Conservation (phyloP, 1,140 invertebrate species). For the Conus ventricosus region DNA sequence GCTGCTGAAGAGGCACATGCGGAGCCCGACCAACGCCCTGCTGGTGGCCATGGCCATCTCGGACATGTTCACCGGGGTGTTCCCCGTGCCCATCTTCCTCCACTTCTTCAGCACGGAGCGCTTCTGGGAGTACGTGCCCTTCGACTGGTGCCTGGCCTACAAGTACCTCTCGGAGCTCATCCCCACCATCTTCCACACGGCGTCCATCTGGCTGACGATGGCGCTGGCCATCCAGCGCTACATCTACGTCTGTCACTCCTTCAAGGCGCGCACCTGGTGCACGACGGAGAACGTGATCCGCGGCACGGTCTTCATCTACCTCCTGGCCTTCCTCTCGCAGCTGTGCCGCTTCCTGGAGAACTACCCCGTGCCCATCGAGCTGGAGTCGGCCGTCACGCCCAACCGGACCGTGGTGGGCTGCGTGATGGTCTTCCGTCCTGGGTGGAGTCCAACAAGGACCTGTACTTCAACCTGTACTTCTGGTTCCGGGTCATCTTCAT, state of each 20-base stretch:
- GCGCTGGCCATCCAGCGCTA: constrained; percentile 89
- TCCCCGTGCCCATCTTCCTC: constrained; percentile 89
- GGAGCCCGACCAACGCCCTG: constrained; percentile 83
- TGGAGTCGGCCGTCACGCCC: constrained; percentile 80
- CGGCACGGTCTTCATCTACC: constrained; percentile 84
- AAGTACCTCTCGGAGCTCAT: constrained; percentile 71
- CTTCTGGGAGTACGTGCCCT: constrained; percentile 78
- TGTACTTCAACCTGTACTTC: constrained; percentile 85
- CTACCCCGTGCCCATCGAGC: constrained; percentile 74
- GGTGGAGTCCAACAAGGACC: constrained; percentile 78
- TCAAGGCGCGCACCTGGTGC: constrained; percentile 88
- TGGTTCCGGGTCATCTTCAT: constrained; percentile 92
- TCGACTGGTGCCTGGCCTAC: constrained; percentile 76
- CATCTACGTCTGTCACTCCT: constrained; percentile 93
- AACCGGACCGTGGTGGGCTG: constrained; percentile 67
- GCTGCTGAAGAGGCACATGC: constrained; percentile 80
- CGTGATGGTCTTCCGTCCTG: constrained; percentile 45
- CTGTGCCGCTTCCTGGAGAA: constrained; percentile 85
- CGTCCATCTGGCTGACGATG: constrained; percentile 91
- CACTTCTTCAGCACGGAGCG: constrained; percentile 94
- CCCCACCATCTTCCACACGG: constrained; percentile 92
- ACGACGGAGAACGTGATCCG: constrained; percentile 88
- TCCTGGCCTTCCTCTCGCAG: constrained; percentile 86
- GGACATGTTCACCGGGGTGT: constrained; percentile 92
- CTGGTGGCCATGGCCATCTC: constrained; percentile 91